phyloP scores from a whole-genome alignment of 2,113 vertebrate genomes.

The Pogonocichla stellata region DNA sequence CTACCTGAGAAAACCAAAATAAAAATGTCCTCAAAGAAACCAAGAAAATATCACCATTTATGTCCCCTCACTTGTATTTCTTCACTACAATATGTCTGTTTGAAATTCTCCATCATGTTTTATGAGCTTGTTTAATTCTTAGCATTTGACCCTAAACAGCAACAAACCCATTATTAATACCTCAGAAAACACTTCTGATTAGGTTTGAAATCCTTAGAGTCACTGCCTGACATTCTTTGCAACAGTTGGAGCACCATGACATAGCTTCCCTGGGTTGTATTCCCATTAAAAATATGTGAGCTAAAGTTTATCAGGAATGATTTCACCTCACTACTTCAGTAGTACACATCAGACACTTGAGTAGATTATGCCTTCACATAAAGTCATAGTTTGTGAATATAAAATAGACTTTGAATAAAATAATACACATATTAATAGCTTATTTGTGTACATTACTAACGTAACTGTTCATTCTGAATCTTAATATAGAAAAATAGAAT shows the following conservation, averaged over 20 bases:
- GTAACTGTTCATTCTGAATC: neutral
- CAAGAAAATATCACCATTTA: neutral
- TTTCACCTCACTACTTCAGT: neutral
- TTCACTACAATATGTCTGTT: neutral
- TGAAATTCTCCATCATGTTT: neutral
- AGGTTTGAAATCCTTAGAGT: neutral
- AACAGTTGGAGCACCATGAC: neutral
- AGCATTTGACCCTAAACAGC: neutral
- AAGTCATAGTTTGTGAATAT: neutral
- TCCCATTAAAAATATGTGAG: neutral
- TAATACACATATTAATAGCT: neutral
- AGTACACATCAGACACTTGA: neutral
- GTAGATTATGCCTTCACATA: neutral
- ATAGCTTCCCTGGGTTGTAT: neutral
- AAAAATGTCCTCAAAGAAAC: neutral
- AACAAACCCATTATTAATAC: neutral
- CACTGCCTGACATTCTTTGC: neutral
- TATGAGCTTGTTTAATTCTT: neutral
- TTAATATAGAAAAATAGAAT: neutral
- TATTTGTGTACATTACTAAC: neutral
- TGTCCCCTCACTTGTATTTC: neutral
- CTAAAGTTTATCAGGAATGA: neutral
- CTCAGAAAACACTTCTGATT: neutral
- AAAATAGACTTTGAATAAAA: neutral
- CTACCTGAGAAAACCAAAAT: slow-evolving; percentile 75